Evolutionary conservation across 1,140 invertebrate species (phyloP).

Genomic region (Sipha flava): DNA sequence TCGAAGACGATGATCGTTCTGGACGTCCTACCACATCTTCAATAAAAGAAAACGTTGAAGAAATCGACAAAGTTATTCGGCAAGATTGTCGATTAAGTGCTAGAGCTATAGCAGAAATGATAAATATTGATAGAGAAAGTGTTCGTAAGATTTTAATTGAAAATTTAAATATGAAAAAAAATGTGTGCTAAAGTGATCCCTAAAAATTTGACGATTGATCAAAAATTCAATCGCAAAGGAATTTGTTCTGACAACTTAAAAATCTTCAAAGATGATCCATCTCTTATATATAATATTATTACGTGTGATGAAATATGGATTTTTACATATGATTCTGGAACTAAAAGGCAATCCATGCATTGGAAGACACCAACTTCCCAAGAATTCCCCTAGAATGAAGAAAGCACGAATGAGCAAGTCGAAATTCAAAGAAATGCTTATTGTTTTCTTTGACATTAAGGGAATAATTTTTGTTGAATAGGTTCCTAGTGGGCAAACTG

Average conservation of each 20-base stretch:
- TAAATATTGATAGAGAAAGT: too few species aligned
- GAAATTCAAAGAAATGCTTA: conserved; percentile 39
- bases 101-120: too few species aligned
- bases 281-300: not conserved
- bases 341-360: too few species aligned
- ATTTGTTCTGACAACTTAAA: conserved; percentile 3
- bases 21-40: too few species aligned
- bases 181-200: too few species aligned
- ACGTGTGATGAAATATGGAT: conserved; percentile 24
- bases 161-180: too few species aligned
- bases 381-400: not conserved
- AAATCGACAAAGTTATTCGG: too few species aligned
- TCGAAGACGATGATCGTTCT: too few species aligned
- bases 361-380: not conserved
- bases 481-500: conserved; percentile 39
- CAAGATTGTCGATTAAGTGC: too few species aligned
- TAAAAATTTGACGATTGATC: not conserved
- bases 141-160: too few species aligned
- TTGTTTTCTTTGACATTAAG: conserved; percentile 38
- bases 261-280: not conserved
- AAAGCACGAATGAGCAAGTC: conserved; percentile 29
- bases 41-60: too few species aligned
- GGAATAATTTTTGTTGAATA: conserved; percentile 37
- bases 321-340: not conserved
- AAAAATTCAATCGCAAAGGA: not conserved